These are phyloP conservation scores for Agonum fuliginosum DNA, from an alignment of 2,888 invertebrate species.

Conservation along the genomic window DNA sequence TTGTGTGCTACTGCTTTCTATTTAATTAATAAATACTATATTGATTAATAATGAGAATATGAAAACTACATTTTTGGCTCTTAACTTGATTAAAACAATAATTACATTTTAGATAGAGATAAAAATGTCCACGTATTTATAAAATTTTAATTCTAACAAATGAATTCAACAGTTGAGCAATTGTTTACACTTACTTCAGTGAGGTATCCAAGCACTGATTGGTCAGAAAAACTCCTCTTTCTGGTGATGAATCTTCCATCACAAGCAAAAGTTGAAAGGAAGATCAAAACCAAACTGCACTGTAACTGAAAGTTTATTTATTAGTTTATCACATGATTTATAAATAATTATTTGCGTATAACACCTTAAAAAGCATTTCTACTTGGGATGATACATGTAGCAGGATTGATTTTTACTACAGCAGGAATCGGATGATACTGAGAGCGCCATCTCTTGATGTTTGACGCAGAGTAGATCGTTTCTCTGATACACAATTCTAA, in stretches of 20 bases:
- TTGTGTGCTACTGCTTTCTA: too few relatives aligned
- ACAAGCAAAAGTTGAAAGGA: slow-evolving; percentile 37
- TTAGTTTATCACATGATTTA: not conserved
- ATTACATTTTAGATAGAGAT: too few relatives aligned
- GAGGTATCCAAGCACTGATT: slow-evolving; percentile 86
- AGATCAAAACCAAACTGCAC: slow-evolving; percentile 38
- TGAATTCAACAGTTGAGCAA: slow-evolving; percentile 11
- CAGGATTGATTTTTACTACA: slow-evolving; percentile 45
- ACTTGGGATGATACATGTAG: not conserved
- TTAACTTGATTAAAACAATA: too few relatives aligned
- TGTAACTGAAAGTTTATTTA: slow-evolving; percentile 40
- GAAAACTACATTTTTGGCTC: too few relatives aligned
- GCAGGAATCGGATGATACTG: not conserved
- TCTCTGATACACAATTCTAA: not conserved
- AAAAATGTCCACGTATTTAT: not conserved
- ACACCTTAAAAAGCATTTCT: slow-evolving; percentile 29
- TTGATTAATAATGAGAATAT: too few relatives aligned
- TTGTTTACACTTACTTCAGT: slow-evolving; percentile 80
- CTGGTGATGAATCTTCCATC: slow-evolving; percentile 69
- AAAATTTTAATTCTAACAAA: not conserved
- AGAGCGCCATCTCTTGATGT: slow-evolving; percentile 42
- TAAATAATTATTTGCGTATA: not conserved
- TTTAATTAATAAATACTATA: too few relatives aligned
- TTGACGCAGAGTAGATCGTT: not conserved
- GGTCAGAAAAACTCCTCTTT: slow-evolving; percentile 86